A percentile compares a stretch with the other conserved stretches of the same genome.
Conservation (phyloP, 2,797 vertebrate genomes). For the Craterocephalus amniculus region DNA sequence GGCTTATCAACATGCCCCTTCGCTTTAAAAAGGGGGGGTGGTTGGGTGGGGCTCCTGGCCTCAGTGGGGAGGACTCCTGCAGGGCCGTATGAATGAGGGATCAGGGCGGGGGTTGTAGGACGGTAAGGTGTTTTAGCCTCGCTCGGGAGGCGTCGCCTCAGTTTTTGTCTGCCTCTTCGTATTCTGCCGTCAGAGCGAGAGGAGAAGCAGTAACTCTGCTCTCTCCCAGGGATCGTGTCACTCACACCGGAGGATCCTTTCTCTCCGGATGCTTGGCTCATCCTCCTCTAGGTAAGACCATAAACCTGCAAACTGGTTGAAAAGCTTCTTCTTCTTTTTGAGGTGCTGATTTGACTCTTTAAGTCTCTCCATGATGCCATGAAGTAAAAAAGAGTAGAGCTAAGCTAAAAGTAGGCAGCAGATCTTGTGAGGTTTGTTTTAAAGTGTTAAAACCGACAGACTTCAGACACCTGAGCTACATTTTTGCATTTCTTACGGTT, state of each 20-base stretch:
- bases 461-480: not conserved
- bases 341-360: constrained; percentile 2
- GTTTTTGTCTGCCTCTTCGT: constrained; percentile 40
- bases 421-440: not conserved
- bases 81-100: constrained; percentile 31
- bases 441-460: not conserved
- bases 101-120: not conserved
- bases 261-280: not conserved
- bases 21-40: too few relatives aligned
- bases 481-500: too few relatives aligned
- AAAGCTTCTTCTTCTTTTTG: not conserved
- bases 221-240: not conserved
- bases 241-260: not conserved
- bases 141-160: constrained; percentile 17
- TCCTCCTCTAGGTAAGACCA: constrained; percentile 7
- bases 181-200: constrained; percentile 25
- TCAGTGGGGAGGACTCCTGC: constrained; percentile 25
- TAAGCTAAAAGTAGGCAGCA: not conserved
- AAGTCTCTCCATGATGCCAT: too few relatives aligned
- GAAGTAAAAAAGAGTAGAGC: not conserved
- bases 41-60: not conserved
- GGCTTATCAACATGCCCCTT: too few relatives aligned
- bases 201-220: not conserved
- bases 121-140: constrained; percentile 33
- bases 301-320: not conserved